These are phyloP conservation scores for Coptodon bakossiorum DNA, from an alignment of 2,113 vertebrate genomes.

Conservation along the genomic window DNA sequence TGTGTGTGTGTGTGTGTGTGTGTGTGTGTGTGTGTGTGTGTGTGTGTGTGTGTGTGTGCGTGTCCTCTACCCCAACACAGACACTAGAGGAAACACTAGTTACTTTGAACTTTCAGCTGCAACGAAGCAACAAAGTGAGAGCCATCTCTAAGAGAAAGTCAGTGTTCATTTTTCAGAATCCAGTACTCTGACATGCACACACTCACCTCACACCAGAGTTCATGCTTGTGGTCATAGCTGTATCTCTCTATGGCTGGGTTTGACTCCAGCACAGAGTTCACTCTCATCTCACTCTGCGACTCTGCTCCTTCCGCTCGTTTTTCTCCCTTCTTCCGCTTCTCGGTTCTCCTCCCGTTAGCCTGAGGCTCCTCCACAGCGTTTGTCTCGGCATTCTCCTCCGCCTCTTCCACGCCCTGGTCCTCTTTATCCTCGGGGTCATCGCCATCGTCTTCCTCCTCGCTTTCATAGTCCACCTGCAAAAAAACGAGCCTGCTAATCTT, in stretches of 20 bases:
- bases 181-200: not conserved
- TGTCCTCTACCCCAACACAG: not conserved
- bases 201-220: constrained; percentile 92
- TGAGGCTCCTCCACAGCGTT: not conserved
- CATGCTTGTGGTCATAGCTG: constrained; percentile 72
- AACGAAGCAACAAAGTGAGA: not conserved
- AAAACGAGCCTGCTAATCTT: not conserved
- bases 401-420: constrained; percentile 33
- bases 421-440: constrained; percentile 34
- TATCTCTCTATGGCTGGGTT: constrained; percentile 77
- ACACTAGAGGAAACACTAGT: not conserved
- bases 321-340: not conserved
- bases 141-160: not conserved
- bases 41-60: not conserved
- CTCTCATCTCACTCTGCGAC: constrained; percentile 47
- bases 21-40: not conserved
- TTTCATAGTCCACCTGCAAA: constrained; percentile 91
- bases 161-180: not conserved
- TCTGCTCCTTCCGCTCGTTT: constrained; percentile 26
- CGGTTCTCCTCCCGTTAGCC: not conserved
- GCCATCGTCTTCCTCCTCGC: constrained; percentile 76
- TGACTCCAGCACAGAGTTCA: constrained; percentile 70
- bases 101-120: too few relatives aligned
- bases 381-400: not conserved
- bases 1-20: not conserved